Percentiles rank a stretch among this genome's conserved stretches.
phyloP scores from a whole-genome alignment of 1,140 invertebrate genomes.

The Zaprionus capensis region DNA sequence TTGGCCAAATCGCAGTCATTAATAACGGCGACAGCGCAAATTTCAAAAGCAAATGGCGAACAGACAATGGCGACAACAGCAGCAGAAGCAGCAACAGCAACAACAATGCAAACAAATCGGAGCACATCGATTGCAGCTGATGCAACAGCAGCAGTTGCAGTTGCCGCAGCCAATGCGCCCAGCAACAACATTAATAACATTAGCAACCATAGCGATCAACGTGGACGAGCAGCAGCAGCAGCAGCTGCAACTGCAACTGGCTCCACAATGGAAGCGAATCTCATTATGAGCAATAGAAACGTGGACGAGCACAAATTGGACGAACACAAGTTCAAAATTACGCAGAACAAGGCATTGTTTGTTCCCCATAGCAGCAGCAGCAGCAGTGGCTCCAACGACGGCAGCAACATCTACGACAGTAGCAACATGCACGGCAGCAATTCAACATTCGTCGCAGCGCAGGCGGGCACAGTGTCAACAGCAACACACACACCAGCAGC shows the following conservation, averaged over 20 bases:
- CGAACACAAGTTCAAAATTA: conserved; percentile 65
- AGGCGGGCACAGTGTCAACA: conserved; percentile 5
- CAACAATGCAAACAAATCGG: conserved; percentile 33
- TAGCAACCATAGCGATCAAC: conserved; percentile 65
- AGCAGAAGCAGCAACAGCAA: conserved; percentile 1
- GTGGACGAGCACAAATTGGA: conserved; percentile 61
- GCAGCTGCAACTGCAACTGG: conserved; percentile 3
- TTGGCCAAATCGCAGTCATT: conserved; percentile 57
- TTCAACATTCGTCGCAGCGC: not conserved
- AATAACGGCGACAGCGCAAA: conserved; percentile 72
- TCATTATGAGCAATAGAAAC: conserved; percentile 77
- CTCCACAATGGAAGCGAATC: conserved; percentile 64
- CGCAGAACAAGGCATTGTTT: conserved; percentile 54
- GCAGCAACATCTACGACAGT: not conserved
- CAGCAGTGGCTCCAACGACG: conserved; percentile 9
- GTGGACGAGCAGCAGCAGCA: conserved; percentile 4
- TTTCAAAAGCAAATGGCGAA: conserved; percentile 53
- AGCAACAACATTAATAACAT: conserved; percentile 74
- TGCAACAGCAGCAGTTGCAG: conserved; percentile 32
- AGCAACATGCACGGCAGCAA: conserved; percentile 24
- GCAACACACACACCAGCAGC: conserved; percentile 3
- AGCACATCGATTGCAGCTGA: conserved; percentile 17
- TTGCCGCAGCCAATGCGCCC: conserved; percentile 24
- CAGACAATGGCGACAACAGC: conserved; percentile 17
- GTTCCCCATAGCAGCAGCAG: conserved; percentile 12